Percentiles rank a stretch among this genome's conserved stretches.
Conservation (phyloP, 2,113 vertebrate genomes). For the Equus quagga region DNA sequence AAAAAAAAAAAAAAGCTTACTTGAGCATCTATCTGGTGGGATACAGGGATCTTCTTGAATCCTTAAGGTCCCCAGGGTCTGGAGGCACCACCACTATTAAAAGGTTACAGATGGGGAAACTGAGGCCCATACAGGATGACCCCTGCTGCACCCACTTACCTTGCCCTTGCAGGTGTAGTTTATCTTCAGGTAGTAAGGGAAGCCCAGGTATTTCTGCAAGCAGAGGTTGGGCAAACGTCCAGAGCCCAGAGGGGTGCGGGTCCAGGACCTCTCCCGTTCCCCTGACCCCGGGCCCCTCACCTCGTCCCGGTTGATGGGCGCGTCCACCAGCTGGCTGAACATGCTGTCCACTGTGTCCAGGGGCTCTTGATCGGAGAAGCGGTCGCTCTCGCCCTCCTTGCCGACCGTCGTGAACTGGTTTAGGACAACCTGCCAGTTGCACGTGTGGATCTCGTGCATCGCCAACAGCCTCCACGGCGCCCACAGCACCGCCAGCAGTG, state of each 20-base stretch:
- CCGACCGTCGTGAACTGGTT: slow-evolving; percentile 64
- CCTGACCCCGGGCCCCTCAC: slow-evolving; percentile 44
- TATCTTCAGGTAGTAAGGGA: slow-evolving; percentile 80
- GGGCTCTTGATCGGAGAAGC: slow-evolving; percentile 54
- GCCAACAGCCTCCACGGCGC: slow-evolving; percentile 47
- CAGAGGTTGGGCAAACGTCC: background rate
- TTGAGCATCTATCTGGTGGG: background rate
- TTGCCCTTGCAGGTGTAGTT: slow-evolving; percentile 60
- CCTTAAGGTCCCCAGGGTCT: background rate
- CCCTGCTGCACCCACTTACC: slow-evolving; percentile 46
- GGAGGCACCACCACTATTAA: background rate
- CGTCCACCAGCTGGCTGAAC: slow-evolving; percentile 44
- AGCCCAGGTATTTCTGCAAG: slow-evolving; percentile 72
- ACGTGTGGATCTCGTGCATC: background rate
- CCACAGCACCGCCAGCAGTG: slow-evolving; percentile 1
- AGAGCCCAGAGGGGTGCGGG: background rate
- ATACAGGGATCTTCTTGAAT: background rate
- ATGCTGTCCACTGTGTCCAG: background rate
- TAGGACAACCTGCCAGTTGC: slow-evolving; percentile 69
- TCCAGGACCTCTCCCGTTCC: background rate
- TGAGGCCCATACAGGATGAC: background rate
- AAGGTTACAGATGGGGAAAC: background rate
- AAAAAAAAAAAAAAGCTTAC: background rate
- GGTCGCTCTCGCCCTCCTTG: background rate
- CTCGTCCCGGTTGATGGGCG: background rate